Base-by-base conservation (phyloP, 2,888 invertebrate genomes). In the Automeris io region DNA sequence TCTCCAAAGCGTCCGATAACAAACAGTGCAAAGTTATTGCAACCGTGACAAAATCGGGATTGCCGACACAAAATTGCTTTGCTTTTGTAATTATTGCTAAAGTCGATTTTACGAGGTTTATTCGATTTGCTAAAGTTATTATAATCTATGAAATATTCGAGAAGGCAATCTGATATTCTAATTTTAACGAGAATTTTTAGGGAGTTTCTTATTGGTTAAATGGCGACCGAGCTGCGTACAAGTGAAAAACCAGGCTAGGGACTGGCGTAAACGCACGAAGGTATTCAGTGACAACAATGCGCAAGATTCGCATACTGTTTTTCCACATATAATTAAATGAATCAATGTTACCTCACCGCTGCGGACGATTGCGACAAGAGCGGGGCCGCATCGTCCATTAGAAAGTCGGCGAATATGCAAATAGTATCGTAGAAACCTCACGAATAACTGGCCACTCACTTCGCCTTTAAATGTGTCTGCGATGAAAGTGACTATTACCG, bases 371-470 rank as follows among this genome's bases (percentile, higher is more conserved):
- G 85, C 83, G 82, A 82, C 85, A 81, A 85, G 79, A 79, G 62
- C 70, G 72, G n/a, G n/a, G 67, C 76, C 82, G 76, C 76, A 81
- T 82, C 81, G 83, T 78, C 83, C 83, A 85, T 86, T 86, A 86
- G 86, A 86, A 86, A 85, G 85, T 86, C 80, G 75, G 80, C 76
- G 79, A 83, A 85, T 85, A 86, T 86, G 86, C 86, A 86, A 86
- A 86, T 86, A 82, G 77, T 85, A 82, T 82, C 78, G 85, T 86
- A 85, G 85, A 85, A 85, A 85, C 82, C 82, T 77, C 82, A 83
- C 85, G 81, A 86, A 83, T 83, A 85, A 80, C 85, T 82, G 81
- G 78, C 85, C 83, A 82, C 80, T 81, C 79, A 78, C 82, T 80
- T 75, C 70, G 79, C 75, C 78, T 82, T 79, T 77, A 79, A 78